Evolutionary conservation across 1,140 invertebrate genomes (phyloP), one percentile per base, ranked within the genome.

Genomic region (Drosophila athabasca): DNA sequence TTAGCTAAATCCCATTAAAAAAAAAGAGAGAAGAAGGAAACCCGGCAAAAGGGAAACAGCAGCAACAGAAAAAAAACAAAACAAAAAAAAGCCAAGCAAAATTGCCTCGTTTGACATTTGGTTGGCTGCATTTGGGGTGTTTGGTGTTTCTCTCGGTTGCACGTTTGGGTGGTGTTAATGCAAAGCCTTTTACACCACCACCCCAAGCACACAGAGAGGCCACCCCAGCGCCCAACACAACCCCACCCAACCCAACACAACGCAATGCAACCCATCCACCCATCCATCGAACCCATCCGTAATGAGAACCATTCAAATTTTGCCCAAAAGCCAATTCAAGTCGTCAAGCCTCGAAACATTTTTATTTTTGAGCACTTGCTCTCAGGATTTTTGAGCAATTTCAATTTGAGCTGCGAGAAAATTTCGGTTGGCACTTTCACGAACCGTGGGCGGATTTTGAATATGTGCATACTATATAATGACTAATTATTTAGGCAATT

Each of bases 1-100:
- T 87, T 87, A 87, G 71, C 74, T 82, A 87, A 87, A 87, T 87
- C 83, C 83, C 83, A 87, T 87, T 87, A 88, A 70, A 70, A 61
- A 61, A 51, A 65, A 60, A 54, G 24, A 22, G 6, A 5, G 35
- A 11, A 13, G 35, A 39, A 11, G 35, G 11, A 58, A 64, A 39
- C 41, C 53, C 31, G 31, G 39, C 17, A 53, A 29, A 31, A 39
- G 35, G 35, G 11, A 31, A 19, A 51, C 24, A 51, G 6, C 17
- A 43, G 15, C n/a, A 45, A 11, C 13, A 48, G 4, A 17, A 46
- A 62, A 62, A 29, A 66, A 9, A n/a, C 45, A 57, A 57, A 46
- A 31, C 1, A 48, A 3, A 46, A 53, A 6, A 35, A 57, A 64
- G 24, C 45, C 50, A 24, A 55, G 22, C 17, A 62, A 62, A 64